Percentiles rank a stretch among this genome's conserved stretches.
Conservation (phyloP, 2,113 vertebrate species). For the Macrotis lagotis region DNA sequence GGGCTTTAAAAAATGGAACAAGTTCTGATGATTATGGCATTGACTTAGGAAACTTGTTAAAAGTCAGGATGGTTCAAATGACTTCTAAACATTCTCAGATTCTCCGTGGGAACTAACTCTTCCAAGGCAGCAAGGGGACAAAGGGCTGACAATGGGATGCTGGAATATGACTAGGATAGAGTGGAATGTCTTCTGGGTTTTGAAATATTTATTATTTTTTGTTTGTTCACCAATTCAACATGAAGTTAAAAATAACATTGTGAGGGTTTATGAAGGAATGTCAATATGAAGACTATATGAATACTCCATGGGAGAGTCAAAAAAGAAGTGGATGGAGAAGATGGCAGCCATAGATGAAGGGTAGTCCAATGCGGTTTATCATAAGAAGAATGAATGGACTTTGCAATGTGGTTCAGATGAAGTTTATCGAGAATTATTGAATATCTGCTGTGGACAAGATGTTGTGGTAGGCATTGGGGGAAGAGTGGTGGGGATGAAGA, state of each 20-base stretch:
- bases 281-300: neutral
- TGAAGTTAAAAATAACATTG: conserved; percentile 52
- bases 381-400: neutral
- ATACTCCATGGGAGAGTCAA: neutral
- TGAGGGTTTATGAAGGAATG: neutral
- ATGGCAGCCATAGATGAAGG: neutral
- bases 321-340: neutral
- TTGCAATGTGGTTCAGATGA: neutral
- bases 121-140: neutral
- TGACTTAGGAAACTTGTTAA: neutral
- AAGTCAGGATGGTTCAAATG: neutral
- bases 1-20: neutral
- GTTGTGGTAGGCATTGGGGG: neutral
- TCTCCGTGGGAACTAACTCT: conserved; percentile 7
- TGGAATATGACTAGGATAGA: neutral
- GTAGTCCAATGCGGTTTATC: neutral
- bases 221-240: conserved; percentile 45
- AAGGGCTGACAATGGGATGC: neutral
- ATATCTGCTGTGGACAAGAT: neutral
- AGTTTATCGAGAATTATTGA: neutral
- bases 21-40: neutral
- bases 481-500: neutral
- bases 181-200: conserved; percentile 18
- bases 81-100: neutral
- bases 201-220: conserved; percentile 42